Evolutionary conservation across 2,797 vertebrate genomes (phyloP).

Genomic region (Schizothorax lantsangensis): DNA sequence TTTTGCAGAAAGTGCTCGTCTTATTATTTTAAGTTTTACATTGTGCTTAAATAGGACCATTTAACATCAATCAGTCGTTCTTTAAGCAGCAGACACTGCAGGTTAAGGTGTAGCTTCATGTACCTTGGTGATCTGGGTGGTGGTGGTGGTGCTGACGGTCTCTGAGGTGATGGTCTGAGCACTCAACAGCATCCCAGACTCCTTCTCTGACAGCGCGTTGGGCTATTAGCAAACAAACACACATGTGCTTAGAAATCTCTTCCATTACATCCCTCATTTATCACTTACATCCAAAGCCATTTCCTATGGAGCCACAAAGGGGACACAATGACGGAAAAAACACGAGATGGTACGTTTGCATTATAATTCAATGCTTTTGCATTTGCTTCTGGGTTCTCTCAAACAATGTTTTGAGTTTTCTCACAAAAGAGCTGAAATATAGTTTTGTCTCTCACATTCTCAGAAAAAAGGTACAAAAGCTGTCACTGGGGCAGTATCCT

Average conservation of each 20-base stretch:
- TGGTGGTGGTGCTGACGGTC: conserved; percentile 96
- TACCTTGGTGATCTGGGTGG: conserved; percentile 99
- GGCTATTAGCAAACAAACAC: conserved; percentile 74
- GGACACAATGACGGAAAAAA: not conserved
- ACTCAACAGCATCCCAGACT: conserved; percentile 90
- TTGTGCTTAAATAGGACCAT: not conserved
- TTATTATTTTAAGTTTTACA: not conserved
- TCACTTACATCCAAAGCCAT: not conserved
- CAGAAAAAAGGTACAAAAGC: not conserved
- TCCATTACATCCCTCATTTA: not conserved
- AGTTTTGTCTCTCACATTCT: too few relatives aligned
- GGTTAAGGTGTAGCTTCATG: not conserved
- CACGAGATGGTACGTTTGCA: not conserved
- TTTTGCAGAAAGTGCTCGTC: not conserved
- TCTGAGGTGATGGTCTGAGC: conserved; percentile 99
- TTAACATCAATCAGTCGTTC: not conserved
- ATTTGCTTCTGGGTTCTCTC: not conserved
- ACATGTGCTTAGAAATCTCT: not conserved
- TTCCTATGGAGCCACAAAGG: not conserved
- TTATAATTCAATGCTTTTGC: not conserved
- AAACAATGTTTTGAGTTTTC: not conserved
- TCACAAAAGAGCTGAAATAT: not conserved
- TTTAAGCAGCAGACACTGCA: not conserved
- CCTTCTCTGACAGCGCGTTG: conserved; percentile 84
- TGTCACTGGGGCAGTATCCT: not conserved